Evolutionary conservation across 2,888 invertebrate genomes (phyloP).

Genomic region (Melinopterus prodromus): DNA sequence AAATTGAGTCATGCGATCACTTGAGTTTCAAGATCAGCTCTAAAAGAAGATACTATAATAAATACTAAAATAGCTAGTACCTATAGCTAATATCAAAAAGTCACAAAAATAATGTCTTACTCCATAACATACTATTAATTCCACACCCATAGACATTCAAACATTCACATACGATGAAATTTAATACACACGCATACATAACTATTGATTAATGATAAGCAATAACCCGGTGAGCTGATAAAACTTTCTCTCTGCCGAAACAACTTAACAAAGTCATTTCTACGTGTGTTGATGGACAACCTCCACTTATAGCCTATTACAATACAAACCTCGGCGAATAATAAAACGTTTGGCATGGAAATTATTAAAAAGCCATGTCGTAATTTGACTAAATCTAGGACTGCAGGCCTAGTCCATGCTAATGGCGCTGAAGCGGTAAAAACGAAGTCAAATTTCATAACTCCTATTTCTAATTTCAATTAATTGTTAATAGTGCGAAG

Average conservation of each 20-base stretch:
- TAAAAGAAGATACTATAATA: no score
- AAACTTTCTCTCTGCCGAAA: not conserved
- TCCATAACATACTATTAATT: no score
- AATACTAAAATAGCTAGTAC: no score
- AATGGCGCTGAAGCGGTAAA: not conserved
- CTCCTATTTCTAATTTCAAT: not conserved
- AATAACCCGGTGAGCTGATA: not conserved
- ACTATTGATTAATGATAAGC: not conserved
- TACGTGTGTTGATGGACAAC: not conserved
- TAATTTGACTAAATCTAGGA: not conserved
- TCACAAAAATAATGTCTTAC: no score
- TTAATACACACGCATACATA: not conserved
- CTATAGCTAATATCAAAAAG: no score
- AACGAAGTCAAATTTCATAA: not conserved
- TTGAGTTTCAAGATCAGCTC: no score
- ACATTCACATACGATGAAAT: not conserved
- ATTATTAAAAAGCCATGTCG: not conserved
- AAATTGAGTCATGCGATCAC: no score
- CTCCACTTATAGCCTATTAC: not conserved
- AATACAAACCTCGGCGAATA: not conserved
- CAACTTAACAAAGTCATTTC: no score
- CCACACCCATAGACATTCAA: not conserved
- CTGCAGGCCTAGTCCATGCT: not conserved
- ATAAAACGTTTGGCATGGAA: not conserved
- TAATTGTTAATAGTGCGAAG: not conserved